These are phyloP conservation scores for Helicoverpa assulta DNA, from an alignment of 2,888 invertebrate species.

Conservation along the genomic window DNA sequence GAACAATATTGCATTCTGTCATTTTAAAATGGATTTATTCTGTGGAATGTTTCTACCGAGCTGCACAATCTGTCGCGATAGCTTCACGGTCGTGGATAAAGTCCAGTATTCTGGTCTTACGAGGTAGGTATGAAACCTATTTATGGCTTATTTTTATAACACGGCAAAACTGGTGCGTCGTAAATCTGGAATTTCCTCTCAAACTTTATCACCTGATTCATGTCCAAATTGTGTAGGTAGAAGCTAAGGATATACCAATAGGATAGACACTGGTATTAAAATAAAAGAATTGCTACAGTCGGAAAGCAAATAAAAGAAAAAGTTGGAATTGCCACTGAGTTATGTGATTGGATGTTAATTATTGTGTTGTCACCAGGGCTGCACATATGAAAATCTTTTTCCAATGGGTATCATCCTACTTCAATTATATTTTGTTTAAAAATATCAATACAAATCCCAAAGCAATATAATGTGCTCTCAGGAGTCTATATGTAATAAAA, in stretches of 20 bases:
- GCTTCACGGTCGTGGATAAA: neutral
- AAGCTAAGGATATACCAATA: slow-evolving; percentile 27
- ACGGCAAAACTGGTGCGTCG: slow-evolving; percentile 39
- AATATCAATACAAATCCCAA: too few species aligned
- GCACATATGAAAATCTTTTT: too few species aligned
- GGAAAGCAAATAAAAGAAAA: neutral
- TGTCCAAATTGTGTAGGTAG: slow-evolving; percentile 38
- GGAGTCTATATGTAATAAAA: too few species aligned
- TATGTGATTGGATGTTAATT: too few species aligned
- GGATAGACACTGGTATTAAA: neutral
- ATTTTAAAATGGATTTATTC: neutral
- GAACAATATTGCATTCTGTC: slow-evolving; percentile 2
- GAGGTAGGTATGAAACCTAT: slow-evolving; percentile 25
- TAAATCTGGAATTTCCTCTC: slow-evolving; percentile 52
- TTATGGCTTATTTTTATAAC: slow-evolving; percentile 41
- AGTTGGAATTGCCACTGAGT: too few species aligned
- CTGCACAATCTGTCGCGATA: neutral
- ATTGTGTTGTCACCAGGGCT: too few species aligned
- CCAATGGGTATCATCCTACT: too few species aligned
- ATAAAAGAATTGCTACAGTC: neutral
- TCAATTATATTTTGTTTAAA: too few species aligned
- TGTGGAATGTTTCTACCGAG: too few species aligned
- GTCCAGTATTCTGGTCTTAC: neutral
- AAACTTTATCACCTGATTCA: slow-evolving; percentile 51
- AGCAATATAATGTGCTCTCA: too few species aligned